Evolutionary conservation across 2,113 vertebrate genomes (phyloP).

Genomic region (Sardina pilchardus): DNA sequence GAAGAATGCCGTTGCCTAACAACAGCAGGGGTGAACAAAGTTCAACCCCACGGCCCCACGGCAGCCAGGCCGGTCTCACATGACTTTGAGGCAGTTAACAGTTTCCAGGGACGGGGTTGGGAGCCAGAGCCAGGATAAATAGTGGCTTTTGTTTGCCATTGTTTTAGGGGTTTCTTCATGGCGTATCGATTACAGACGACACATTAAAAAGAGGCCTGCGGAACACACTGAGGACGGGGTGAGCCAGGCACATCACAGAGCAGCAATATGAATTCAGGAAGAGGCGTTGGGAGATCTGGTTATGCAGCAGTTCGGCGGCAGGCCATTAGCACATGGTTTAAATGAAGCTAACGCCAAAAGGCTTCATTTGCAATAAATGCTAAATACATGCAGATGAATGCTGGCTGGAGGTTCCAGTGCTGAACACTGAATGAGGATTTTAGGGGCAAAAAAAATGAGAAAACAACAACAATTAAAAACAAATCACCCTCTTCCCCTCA

Average conservation of each 20-base stretch:
- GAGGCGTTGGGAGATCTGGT: background rate
- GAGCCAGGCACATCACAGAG: background rate
- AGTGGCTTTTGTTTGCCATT: conserved; percentile 47
- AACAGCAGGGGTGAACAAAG: conserved; percentile 55
- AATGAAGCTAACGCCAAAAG: background rate
- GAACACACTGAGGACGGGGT: background rate
- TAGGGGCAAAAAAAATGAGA: background rate
- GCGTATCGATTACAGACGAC: background rate
- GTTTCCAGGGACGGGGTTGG: conserved; percentile 53
- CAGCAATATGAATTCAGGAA: background rate
- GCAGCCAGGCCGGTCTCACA: conserved; percentile 40
- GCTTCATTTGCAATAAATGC: background rate
- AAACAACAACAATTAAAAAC: background rate
- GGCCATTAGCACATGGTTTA: background rate
- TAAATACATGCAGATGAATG: conserved; percentile 14
- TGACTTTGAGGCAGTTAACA: conserved; percentile 57
- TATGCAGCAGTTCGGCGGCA: background rate
- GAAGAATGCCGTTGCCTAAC: conserved; percentile 53
- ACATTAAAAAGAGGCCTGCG: background rate
- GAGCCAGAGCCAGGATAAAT: conserved; percentile 49
- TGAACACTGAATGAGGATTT: background rate
- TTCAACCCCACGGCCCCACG: conserved; percentile 46
- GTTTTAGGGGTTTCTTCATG: conserved; percentile 10
- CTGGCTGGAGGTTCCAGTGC: background rate
- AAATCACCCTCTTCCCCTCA: background rate